Base-by-base conservation (phyloP, 2,888 invertebrate genomes). In the Campoplex nolae region DNA sequence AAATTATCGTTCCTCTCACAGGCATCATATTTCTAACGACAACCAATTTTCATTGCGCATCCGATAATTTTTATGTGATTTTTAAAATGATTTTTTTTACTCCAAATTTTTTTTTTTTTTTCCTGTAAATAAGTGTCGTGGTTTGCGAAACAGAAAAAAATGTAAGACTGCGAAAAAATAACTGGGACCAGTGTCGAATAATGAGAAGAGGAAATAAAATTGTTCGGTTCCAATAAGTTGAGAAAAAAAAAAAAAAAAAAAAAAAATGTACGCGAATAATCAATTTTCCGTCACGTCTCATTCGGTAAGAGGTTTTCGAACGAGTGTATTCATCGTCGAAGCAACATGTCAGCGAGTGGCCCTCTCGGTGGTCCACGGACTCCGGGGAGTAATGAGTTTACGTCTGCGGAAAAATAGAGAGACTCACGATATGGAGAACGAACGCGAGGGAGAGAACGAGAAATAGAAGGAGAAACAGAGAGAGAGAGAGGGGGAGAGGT, bases 381-480 rank as follows among this genome's bases (percentile, higher is more conserved):
- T 74, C 78, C 65, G 54, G 77, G 81, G 78, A 85, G 89, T 92
- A 92, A 92, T 92, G 92, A 92, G 91, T 92, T 91, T 90, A 90
- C 91, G 90, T 89, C 90, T 88, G 91, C 89, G 90, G 90, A 86
- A 84, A 86, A 86, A 81, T 86, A 84, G 86, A 86, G 83, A 81
- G 84, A 35, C 54, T 76, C 80, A 73, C 80, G 51, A 84, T 86
- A 74, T 62, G 77, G 35, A 75, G 81, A 84, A 75, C 80, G 70
- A 74, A 81, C 58, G 82, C 9, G 74, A 68, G 73, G 45, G 18
- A 58, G 58, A 75, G 68, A 70, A 32, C 38, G 23, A 38, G 71
- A 62, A 78, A 62, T 45, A 71, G 74, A 70, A n/a, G 18, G 18
- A 38, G 71, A 62, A 74, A 62, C 16, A 56, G 68, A 74, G 9